Base-by-base conservation (phyloP, 2,888 invertebrate species). In the Elaeidobius kamerunicus region DNA sequence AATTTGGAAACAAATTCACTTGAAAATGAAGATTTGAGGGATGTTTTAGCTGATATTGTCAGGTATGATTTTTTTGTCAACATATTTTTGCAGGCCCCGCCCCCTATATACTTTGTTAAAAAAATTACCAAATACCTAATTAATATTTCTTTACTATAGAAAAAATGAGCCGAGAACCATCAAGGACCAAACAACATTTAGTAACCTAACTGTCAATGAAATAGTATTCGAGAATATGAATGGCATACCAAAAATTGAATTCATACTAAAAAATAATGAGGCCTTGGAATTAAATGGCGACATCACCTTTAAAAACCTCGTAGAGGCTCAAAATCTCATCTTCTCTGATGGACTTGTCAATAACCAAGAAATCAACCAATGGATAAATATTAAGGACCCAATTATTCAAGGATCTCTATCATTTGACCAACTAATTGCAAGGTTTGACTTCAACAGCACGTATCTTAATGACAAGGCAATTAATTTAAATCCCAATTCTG, bases 1-100 rank as follows among this genome's bases (percentile, higher is more conserved):
- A 62, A 56, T 7, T 58, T 69, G 36, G 59, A 63, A 2, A 59
- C 70, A 7, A 48, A 56, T 3, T 60, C 46, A 15, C 56, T 76
- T 19, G 73, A 73, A 54, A 69, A 64, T 2, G 56, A 69, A 9
- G 62, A 65, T 1, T 7, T 43, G 2, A 18, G 14, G 1, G 34
- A 63, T 12, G 61, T 74, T 15, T 55, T 69, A 1, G 64, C 69
- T 34, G 67, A 71, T 54, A 57, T 64, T 39, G 65, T 66, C 0
- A 63, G 59, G 59, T 62, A 52, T 38, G 54, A 15, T 40, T 54
- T 18, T 39, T 40, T 38, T 23, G 6, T 34, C n/a, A 23, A 45
- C 11, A 19, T 1, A 27, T 41, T 28, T 18, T 23, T 39, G 9
- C 14, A 27, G 20, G 11, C 23, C 4, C 14, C 6, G n/a, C 12